Conservation (phyloP, 2,888 invertebrate genomes). For the Drosophila borborema region DNA sequence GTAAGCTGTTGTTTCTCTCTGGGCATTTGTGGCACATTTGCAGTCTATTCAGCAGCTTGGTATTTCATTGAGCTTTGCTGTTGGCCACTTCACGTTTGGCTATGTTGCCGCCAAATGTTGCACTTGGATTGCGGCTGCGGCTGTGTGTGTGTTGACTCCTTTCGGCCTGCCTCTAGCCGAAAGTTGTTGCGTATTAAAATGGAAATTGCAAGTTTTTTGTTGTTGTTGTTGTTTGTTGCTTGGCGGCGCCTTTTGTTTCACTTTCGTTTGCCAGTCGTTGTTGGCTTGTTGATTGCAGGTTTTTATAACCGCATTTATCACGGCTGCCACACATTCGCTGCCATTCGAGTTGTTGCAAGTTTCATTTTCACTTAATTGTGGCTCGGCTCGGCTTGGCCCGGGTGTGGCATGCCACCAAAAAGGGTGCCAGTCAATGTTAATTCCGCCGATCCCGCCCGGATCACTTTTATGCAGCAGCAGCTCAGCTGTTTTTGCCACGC, state of each 20-base stretch:
- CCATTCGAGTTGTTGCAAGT: constrained; percentile 57
- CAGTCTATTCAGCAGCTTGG: constrained; percentile 57
- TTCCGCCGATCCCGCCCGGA: constrained; percentile 3
- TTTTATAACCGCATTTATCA: constrained; percentile 78
- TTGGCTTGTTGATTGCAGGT: constrained; percentile 73
- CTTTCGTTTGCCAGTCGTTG: constrained; percentile 77
- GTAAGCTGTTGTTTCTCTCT: constrained; percentile 10
- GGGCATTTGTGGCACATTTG: constrained; percentile 33
- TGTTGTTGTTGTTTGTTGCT: constrained; percentile 32
- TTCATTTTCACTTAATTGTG: constrained; percentile 79
- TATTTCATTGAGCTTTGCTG: constrained; percentile 53
- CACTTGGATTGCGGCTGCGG: constrained; percentile 10
- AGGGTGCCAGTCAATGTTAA: constrained; percentile 29
- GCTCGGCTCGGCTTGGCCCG: constrained; percentile 34
- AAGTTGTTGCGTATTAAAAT: constrained; percentile 80
- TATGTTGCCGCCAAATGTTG: constrained; percentile 17
- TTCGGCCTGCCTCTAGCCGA: constrained; percentile 67
- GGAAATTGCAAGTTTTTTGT: constrained; percentile 74
- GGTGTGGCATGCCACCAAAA: constrained; percentile 21
- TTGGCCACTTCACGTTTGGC: constrained; percentile 41
- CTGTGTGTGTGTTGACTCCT: constrained; percentile 17
- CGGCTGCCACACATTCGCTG: constrained; percentile 69
- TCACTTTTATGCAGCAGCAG: constrained; percentile 17
- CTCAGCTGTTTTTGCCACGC: constrained; percentile 37
- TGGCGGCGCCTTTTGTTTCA: constrained; percentile 74